Base-by-base conservation (phyloP, 2,113 vertebrate species). In the Ailurus styani region DNA sequence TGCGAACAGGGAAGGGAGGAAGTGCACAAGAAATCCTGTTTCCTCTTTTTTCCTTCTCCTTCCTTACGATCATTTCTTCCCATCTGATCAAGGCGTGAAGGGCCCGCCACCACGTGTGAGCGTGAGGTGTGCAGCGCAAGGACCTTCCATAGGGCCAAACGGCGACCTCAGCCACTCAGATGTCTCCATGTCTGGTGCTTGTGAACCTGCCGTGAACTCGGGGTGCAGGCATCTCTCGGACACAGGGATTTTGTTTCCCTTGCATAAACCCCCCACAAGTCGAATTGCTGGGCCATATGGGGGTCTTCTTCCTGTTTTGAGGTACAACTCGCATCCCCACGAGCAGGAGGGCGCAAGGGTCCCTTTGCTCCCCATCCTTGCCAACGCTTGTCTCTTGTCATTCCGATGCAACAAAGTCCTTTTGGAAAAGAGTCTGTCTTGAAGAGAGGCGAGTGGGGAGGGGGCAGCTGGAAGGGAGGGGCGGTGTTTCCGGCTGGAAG, bases 281-380 rank as follows among this genome's bases (percentile, higher is more conserved):
- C 27, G 60, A n/a, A 11, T 15, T 42, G n/a, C 75, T 91, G 60
- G 45, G 14, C 21, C 47, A 31, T 13, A 10, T 6, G 1, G n/a
- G 12, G 18, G n/a, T 2, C 3, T 45, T 25, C n/a, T 34, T 7
- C 12, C 10, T 2, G 3, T 14, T 4, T 27, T 45, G 40, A 15
- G 40, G 13, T 42, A 40, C 25, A n/a, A 27, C 1, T 27, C 25
- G 18, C 31, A 12, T n/a, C 45, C 31, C 21, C 57, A 18, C 47
- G 17, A 0, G 6, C 42, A 79, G 45, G 42, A 79, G 45, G 42
- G 73, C 17, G 1, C 42, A 4, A 52, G 45, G 11, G 57, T 29
- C n/a, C 73, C 23, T 17, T 79, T 52, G 37, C 6, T 29, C 45
- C 45, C 21, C 34, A 20, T 18, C 20, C 42, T 64, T 7, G 12